phyloP scores from a whole-genome alignment of 2,797 vertebrate species.

The Xiphorhynchus erythropygius region DNA sequence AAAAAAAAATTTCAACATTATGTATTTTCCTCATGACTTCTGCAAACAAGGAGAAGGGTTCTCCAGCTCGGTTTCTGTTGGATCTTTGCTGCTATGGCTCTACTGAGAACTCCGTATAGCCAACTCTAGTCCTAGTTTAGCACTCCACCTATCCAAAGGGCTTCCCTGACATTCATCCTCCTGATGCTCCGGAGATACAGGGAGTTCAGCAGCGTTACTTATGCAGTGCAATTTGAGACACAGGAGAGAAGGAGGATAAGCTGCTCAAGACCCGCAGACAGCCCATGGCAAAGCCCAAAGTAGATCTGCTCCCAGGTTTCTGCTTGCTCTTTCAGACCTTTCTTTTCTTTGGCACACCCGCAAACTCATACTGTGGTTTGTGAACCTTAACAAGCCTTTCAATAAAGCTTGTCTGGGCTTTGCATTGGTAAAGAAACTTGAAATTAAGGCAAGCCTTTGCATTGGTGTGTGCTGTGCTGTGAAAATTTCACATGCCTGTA shows the following conservation, averaged over 20 bases:
- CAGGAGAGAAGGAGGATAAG: neutral
- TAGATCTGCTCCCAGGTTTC: conserved; percentile 21
- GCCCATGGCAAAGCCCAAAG: neutral
- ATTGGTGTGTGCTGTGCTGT: neutral
- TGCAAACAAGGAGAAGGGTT: neutral
- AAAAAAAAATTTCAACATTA: neutral
- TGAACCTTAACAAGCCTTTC: conserved; percentile 57
- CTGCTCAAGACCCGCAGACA: neutral
- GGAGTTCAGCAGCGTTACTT: neutral
- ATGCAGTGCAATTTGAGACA: neutral
- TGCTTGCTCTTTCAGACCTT: neutral
- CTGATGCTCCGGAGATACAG: neutral
- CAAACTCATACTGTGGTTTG: conserved; percentile 39
- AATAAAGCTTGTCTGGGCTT: conserved; percentile 53
- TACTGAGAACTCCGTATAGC: neutral
- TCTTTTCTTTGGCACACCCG: neutral
- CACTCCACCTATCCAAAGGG: neutral
- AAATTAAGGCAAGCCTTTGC: conserved; percentile 36
- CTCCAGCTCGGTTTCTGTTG: neutral
- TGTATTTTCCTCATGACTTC: neutral
- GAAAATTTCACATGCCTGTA: conserved; percentile 15
- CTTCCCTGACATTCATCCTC: neutral
- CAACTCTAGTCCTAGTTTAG: neutral
- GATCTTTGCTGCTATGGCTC: neutral
- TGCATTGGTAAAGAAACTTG: conserved; percentile 43